Conservation (phyloP, 2,797 vertebrate species). For the Psittacula derbiana region DNA sequence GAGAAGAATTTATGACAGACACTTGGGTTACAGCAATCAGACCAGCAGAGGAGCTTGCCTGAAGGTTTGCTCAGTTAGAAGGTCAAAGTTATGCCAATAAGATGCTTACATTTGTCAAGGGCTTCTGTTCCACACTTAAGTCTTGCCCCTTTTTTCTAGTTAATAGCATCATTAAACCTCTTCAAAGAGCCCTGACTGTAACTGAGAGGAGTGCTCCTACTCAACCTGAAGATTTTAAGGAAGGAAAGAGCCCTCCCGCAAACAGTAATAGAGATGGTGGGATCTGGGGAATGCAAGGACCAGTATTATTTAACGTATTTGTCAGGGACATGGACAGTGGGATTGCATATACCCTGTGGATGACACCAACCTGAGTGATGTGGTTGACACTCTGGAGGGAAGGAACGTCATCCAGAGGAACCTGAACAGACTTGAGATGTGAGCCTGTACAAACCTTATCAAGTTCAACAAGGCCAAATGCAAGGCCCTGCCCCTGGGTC, state of each 20-base stretch:
- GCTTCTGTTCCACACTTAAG: neutral
- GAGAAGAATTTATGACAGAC: neutral
- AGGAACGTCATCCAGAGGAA: neutral
- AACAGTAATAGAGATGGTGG: neutral
- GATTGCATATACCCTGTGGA: neutral
- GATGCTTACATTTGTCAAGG: neutral
- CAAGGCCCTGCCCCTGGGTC: accelerated
- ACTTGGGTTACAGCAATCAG: neutral
- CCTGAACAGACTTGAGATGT: neutral
- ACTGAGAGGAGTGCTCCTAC: neutral
- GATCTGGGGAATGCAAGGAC: neutral
- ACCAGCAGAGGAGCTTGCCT: neutral
- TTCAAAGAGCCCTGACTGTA: neutral
- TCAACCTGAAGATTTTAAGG: neutral
- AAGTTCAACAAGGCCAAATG: neutral
- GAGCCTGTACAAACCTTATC: neutral
- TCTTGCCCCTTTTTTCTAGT: neutral
- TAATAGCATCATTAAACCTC: neutral
- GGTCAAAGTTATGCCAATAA: neutral
- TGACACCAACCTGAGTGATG: neutral
- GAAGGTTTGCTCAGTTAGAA: neutral
- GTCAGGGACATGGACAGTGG: neutral
- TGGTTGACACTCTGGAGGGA: neutral
- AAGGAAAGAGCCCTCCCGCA: neutral
- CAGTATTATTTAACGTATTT: neutral